phyloP scores from a whole-genome alignment of 2,797 vertebrate genomes.

The Acridotheres tristis region DNA sequence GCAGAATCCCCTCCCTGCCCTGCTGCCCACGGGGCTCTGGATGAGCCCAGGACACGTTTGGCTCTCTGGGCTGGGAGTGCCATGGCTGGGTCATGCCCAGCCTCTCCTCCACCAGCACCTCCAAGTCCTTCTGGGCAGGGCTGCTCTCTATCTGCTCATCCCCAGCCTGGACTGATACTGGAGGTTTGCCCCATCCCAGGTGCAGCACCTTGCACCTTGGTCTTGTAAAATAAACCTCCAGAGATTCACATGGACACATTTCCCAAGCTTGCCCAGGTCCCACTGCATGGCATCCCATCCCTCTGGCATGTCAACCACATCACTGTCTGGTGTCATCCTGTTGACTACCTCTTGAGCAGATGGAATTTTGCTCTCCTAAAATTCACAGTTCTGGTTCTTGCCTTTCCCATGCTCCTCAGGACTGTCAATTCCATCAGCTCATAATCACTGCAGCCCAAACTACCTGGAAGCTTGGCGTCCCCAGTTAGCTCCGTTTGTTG shows the following conservation, averaged over 20 bases:
- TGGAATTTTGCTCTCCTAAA: not conserved
- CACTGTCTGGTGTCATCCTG: not conserved
- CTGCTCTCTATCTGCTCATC: not conserved
- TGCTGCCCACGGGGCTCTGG: fast-evolving
- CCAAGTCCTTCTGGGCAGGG: not conserved
- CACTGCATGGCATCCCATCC: too few relatives aligned
- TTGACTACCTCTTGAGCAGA: too few relatives aligned
- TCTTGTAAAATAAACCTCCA: not conserved
- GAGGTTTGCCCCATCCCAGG: fast-evolving
- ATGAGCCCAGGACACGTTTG: not conserved
- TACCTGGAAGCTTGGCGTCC: not conserved
- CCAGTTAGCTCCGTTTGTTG: not conserved
- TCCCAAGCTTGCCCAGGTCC: not conserved
- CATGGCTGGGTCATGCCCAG: fast-evolving
- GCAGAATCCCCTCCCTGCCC: not conserved
- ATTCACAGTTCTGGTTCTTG: not conserved
- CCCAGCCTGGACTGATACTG: fast-evolving
- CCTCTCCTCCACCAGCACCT: not conserved
- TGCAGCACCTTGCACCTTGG: not conserved
- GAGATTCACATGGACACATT: not conserved
- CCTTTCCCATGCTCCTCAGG: not conserved
- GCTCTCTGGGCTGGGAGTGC: not conserved
- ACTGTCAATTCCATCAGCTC: not conserved
- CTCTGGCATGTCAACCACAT: too few relatives aligned
- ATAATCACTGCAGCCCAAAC: not conserved